phyloP scores from a whole-genome alignment of 2,888 invertebrate species.

The Troglohyphantes excavatus region DNA sequence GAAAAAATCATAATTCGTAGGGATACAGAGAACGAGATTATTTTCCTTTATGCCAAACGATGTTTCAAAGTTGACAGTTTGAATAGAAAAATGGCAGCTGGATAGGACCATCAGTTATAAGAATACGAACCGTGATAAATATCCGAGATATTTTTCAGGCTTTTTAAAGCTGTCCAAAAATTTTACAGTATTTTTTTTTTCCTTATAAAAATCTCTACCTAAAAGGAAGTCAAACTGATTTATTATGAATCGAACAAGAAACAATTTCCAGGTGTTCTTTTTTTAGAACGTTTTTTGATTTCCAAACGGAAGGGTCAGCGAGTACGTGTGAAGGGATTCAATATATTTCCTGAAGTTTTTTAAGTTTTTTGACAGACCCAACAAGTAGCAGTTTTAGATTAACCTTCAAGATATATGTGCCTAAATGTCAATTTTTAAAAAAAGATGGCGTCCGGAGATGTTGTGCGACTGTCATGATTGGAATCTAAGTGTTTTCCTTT shows the following conservation, averaged over 20 bases:
- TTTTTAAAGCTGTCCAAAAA: slow-evolving; percentile 13
- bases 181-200: slow-evolving; percentile 1
- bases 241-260: slow-evolving; percentile 52
- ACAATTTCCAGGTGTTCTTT: slow-evolving; percentile 24
- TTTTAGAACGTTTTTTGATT: not conserved
- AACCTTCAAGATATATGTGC: slow-evolving; percentile 11
- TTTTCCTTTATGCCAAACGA: slow-evolving; percentile 61
- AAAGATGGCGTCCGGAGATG: not conserved
- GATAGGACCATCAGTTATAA: slow-evolving; percentile 35
- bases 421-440: not conserved
- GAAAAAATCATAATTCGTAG: not conserved
- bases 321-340: not conserved
- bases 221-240: slow-evolving; percentile 37
- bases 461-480: not conserved
- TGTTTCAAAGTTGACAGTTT: slow-evolving; percentile 67
- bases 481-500: not conserved
- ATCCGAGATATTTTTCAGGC: slow-evolving; percentile 23
- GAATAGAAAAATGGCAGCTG: slow-evolving; percentile 66
- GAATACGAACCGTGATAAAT: slow-evolving; percentile 44
- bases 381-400: slow-evolving; percentile 15
- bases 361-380: slow-evolving; percentile 1
- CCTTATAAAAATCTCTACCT: not conserved
- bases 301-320: not conserved
- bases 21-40: slow-evolving; percentile 10
- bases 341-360: not conserved